Evolutionary conservation across 2,797 vertebrate genomes (phyloP).

Genomic region (Onychomys torridus): DNA sequence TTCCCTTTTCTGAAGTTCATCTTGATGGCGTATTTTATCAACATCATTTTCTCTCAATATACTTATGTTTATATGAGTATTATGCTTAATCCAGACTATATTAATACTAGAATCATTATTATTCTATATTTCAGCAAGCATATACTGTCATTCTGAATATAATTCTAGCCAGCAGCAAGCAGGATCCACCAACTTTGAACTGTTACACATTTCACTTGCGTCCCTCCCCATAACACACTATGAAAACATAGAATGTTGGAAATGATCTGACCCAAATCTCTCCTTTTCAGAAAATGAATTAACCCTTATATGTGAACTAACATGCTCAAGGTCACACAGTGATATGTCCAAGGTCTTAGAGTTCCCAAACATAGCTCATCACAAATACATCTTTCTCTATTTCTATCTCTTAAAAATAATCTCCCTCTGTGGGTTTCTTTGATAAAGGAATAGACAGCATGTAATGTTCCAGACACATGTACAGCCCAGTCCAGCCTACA

Average conservation of each 20-base stretch:
- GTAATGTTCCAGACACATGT: neutral
- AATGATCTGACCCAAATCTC: conserved; percentile 3
- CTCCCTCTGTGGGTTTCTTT: neutral
- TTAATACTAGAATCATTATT: conserved; percentile 79
- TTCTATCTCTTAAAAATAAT: neutral
- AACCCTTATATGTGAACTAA: neutral
- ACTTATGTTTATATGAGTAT: conserved; percentile 82
- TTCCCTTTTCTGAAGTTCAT: conserved; percentile 71
- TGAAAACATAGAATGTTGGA: neutral
- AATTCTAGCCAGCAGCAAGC: conserved; percentile 61
- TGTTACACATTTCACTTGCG: neutral
- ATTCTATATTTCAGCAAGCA: conserved; percentile 73
- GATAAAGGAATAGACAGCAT: neutral
- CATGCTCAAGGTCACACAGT: neutral
- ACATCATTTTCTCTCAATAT: conserved; percentile 81
- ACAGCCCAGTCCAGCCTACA: neutral
- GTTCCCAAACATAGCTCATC: neutral
- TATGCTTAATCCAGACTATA: conserved; percentile 79
- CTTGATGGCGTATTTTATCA: conserved; percentile 69
- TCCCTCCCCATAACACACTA: conserved; percentile 2
- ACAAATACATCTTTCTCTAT: neutral
- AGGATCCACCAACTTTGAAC: conserved; percentile 39
- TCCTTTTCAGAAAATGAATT: neutral
- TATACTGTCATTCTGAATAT: conserved; percentile 54
- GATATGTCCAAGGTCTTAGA: neutral